Evolutionary conservation across 2,888 invertebrate genomes (phyloP).

Genomic region (Thymelicus sylvestris): DNA sequence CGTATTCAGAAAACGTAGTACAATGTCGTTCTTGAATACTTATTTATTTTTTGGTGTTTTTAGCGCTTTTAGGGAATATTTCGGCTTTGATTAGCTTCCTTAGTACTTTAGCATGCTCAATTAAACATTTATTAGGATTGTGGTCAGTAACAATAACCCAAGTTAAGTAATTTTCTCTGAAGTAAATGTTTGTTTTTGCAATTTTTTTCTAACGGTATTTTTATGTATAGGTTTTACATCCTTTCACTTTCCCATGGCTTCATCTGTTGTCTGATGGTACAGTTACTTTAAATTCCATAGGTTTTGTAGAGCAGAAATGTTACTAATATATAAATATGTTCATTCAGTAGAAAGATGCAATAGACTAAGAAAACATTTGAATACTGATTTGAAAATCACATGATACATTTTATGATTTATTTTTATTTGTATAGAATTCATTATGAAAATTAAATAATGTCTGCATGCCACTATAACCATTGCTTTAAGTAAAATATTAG

Average conservation of each 20-base stretch:
- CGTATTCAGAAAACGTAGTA: background rate
- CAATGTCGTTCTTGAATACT: background rate
- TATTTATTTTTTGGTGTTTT: conserved; percentile 35
- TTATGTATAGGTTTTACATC: conserved; percentile 32
- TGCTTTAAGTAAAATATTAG: no score
- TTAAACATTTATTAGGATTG: conserved; percentile 32
- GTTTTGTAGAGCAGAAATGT: no score
- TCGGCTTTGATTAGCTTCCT: conserved; percentile 41
- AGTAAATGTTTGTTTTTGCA: conserved; percentile 4
- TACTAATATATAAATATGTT: background rate
- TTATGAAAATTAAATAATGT: no score
- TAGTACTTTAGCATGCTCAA: conserved; percentile 36
- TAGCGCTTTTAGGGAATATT: conserved; percentile 31
- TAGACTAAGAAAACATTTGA: background rate
- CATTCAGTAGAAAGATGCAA: background rate
- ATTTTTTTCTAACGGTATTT: conserved; percentile 38
- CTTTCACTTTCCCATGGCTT: conserved; percentile 39
- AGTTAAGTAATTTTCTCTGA: background rate
- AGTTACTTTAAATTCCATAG: conserved; percentile 13
- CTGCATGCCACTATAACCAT: no score
- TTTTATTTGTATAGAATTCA: background rate
- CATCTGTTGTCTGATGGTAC: conserved; percentile 8
- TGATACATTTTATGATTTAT: background rate
- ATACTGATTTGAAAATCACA: background rate
- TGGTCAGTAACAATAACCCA: conserved; percentile 10